Evolutionary conservation across 1,140 invertebrate species (phyloP), one percentile per base, ranked within the genome.

Genomic region (Leptinotarsa texana): DNA sequence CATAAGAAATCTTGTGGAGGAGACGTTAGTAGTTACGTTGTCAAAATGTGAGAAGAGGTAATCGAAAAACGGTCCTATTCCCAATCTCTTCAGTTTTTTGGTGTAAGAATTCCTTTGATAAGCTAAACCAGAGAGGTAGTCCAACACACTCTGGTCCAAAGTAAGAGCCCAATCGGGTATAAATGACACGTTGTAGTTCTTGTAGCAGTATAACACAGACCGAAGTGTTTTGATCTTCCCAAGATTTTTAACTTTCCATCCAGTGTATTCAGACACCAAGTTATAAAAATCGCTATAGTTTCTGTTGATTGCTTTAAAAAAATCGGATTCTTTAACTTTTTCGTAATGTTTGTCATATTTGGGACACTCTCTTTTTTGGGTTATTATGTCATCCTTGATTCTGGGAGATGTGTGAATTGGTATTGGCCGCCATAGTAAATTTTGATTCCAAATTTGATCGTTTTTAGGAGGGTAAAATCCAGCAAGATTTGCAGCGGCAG

Each of bases 381-480:
- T 72, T 22, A 82, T 42, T 5, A 95, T 83, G 76, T 89, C 79
- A 87, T 96, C 94, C 15, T 88, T 75, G 3, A 86, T 76, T 81
- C 90, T 87, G 0, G 93, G 91, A 24, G 87, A 78, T 0, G 95
- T 95, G 78, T 96, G 94, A 17, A 97, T 88, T 1, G 96, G 94
- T 80, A 97, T 93, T 0, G 96, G 95, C 84, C 96, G 95, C 96
- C 96, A 98, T 13, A 85, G 81, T 1, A 96, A 83, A 11, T 89
- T 76, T 1, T 79, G 71, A 82, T 95, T 90, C 93, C 94, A 97
- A 6, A 90, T 75, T 80, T 91, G 86, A 21, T 86, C 80, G 11
- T 85, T 87, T 18, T 80, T 80, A 1, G 91, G 90, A 8, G 94
- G 93, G 82, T 92, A 95, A 77, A 94, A 88, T 11, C 94, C 94